Percentiles rank a stretch among this genome's conserved stretches.
These are phyloP conservation scores for Enteromius treurensis DNA, from an alignment of 2,797 vertebrate species.

Conservation along the genomic window DNA sequence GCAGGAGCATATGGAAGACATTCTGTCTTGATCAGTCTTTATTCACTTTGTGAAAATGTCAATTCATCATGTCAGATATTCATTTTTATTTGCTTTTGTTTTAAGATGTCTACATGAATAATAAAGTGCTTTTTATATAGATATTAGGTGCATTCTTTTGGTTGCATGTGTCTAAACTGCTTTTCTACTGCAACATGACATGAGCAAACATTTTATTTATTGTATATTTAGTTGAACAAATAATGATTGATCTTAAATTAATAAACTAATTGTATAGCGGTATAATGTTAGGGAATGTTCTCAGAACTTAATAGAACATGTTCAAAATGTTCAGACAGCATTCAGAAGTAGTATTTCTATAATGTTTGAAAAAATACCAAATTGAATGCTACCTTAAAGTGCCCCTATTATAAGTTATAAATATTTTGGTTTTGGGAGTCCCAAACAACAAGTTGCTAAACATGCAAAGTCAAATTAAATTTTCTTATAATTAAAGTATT, in stretches of 20 bases:
- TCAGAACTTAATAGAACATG: not conserved
- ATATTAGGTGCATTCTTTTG: not conserved
- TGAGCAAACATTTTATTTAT: constrained; percentile 10
- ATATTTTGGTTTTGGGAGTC: no score
- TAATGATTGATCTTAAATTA: not conserved
- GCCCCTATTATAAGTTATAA: no score
- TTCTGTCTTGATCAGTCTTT: constrained; percentile 14
- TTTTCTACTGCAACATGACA: not conserved
- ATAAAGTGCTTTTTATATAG: constrained; percentile 32
- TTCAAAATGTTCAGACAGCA: not conserved
- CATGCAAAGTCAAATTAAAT: no score
- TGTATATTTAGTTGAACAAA: not conserved
- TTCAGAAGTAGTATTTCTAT: not conserved
- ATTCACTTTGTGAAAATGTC: constrained; percentile 29
- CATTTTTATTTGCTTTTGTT: not conserved
- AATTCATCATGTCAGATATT: constrained; percentile 28
- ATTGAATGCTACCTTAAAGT: no score
- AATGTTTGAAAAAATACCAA: not conserved
- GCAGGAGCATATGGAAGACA: constrained; percentile 27
- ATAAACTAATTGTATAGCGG: not conserved
- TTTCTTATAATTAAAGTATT: no score
- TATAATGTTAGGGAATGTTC: not conserved
- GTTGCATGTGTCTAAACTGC: not conserved
- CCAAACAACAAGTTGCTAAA: no score
- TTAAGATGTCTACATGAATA: constrained; percentile 25